A percentile compares a stretch with the other conserved stretches of the same genome.
phyloP scores from a whole-genome alignment of 2,113 vertebrate genomes.

The Alces alces region DNA sequence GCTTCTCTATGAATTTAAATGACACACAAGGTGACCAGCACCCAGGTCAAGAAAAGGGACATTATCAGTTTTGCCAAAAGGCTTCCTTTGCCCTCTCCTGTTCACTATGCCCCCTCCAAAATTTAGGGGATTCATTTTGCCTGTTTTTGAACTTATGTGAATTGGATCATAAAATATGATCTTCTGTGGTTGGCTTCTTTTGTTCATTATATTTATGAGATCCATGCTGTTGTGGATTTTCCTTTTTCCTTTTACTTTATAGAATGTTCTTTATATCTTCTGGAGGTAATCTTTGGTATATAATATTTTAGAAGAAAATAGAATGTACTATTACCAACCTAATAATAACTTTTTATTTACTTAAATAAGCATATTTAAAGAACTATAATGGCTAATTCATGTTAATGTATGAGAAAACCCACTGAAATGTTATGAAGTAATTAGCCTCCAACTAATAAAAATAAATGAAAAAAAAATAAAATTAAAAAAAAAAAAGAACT shows the following conservation, averaged over 20 bases:
- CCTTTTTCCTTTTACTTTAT: neutral
- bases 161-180: neutral
- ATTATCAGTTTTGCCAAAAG: neutral
- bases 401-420: no score
- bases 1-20: neutral
- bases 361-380: neutral
- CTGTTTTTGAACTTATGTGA: neutral
- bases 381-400: no score
- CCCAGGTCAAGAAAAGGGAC: neutral
- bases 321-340: neutral
- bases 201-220: neutral
- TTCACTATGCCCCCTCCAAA: neutral
- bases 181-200: neutral
- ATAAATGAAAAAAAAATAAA: no score
- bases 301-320: neutral
- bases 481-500: no score
- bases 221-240: neutral
- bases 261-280: neutral
- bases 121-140: neutral
- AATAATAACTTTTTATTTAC: neutral
- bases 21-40: neutral
- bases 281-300: neutral
- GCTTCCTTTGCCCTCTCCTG: neutral
- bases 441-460: no score
- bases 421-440: no score